These are phyloP conservation scores for Hydrocynus forskahlii DNA, from an alignment of 2,797 vertebrate species.

Conservation along the genomic window DNA sequence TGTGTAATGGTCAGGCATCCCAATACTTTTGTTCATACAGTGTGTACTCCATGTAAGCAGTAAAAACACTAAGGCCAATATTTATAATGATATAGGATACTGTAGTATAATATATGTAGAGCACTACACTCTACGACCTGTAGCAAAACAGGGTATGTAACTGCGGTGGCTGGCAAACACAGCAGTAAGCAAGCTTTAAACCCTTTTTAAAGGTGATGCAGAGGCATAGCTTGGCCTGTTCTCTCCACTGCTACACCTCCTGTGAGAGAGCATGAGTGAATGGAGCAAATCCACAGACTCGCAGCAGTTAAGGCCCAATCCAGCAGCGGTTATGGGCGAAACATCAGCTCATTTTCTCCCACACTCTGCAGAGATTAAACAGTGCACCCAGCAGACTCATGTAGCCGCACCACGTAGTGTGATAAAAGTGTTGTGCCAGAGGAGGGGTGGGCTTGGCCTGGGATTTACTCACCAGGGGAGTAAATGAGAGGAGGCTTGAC, in stretches of 20 bases:
- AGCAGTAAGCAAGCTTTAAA: too few relatives aligned
- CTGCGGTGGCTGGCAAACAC: too few relatives aligned
- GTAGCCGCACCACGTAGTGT: background rate
- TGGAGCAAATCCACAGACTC: background rate
- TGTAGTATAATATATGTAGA: too few relatives aligned
- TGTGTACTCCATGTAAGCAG: too few relatives aligned
- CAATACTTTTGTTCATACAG: too few relatives aligned
- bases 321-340: background rate
- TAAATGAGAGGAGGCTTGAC: background rate
- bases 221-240: background rate
- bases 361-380: background rate
- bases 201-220: too few relatives aligned
- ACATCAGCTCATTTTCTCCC: background rate
- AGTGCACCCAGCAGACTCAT: background rate
- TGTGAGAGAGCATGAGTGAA: background rate
- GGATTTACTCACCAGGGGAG: slow-evolving; percentile 3
- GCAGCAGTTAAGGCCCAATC: background rate
- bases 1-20: too few relatives aligned
- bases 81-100: too few relatives aligned
- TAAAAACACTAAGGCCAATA: too few relatives aligned
- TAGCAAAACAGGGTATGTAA: too few relatives aligned
- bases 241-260: background rate
- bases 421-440: background rate
- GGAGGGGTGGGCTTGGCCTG: background rate
- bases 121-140: too few relatives aligned